A percentile compares a stretch with the other conserved stretches of the same genome.
Conservation (phyloP, 2,113 vertebrate genomes). For the Numida meleagris region DNA sequence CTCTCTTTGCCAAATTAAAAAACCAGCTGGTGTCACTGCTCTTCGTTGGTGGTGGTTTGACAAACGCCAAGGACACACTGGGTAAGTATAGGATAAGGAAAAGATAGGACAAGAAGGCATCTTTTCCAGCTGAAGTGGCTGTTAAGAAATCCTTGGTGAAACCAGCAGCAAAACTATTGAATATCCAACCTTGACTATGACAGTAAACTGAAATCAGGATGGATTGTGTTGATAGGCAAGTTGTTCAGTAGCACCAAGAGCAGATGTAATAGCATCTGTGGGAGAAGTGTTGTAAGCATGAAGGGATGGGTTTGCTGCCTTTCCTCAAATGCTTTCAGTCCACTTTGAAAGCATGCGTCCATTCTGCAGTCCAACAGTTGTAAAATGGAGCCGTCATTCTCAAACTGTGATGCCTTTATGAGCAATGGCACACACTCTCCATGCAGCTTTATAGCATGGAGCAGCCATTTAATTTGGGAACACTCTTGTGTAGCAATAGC, state of each 20-base stretch:
- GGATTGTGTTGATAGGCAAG: background rate
- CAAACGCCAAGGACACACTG: background rate
- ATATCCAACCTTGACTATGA: background rate
- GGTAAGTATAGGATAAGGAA: too few species aligned
- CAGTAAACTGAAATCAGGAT: background rate
- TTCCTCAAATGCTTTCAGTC: background rate
- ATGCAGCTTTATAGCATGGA: background rate
- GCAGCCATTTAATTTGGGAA: background rate
- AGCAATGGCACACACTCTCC: background rate
- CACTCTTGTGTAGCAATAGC: background rate
- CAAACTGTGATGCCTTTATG: background rate
- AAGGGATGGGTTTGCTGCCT: background rate
- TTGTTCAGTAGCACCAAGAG: background rate
- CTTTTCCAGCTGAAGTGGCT: background rate
- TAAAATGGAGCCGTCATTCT: background rate
- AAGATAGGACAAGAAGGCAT: accelerated
- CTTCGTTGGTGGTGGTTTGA: background rate
- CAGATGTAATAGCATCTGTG: background rate
- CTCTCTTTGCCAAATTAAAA: background rate
- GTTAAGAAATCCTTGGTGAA: background rate
- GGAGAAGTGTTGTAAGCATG: background rate
- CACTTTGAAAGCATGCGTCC: background rate
- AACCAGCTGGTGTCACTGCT: background rate
- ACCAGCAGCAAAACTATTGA: background rate
- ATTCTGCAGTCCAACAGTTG: accelerated